A percentile compares a stretch with the other conserved stretches of the same genome.
phyloP scores from a whole-genome alignment of 2,888 invertebrate species.

The Halictus quadricinctus region DNA sequence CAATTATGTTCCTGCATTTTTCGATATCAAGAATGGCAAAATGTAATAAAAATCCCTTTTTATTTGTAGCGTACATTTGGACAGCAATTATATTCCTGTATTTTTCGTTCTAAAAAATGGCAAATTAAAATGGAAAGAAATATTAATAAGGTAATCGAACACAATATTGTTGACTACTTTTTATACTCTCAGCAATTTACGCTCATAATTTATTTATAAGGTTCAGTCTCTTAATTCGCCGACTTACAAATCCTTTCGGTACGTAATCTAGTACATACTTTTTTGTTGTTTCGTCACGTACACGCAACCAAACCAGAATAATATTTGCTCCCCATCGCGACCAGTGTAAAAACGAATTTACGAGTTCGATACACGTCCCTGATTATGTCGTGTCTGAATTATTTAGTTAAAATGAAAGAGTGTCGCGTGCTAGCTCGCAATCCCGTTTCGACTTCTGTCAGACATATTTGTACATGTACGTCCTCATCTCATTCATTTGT shows the following conservation, averaged over 20 bases:
- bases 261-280: neutral
- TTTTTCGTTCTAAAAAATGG: neutral
- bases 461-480: constrained; percentile 29
- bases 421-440: constrained; percentile 48
- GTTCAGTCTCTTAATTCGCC: neutral
- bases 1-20: neutral
- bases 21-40: neutral
- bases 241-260: neutral
- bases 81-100: neutral
- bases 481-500: constrained; percentile 49
- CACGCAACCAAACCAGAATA: constrained; percentile 29
- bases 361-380: constrained; percentile 50
- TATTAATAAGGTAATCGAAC: neutral
- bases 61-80: neutral
- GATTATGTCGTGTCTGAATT: constrained; percentile 45
- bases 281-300: constrained; percentile 1
- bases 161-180: neutral
- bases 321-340: constrained; percentile 8
- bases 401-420: constrained; percentile 53
- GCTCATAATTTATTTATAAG: neutral
- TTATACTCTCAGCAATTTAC: neutral
- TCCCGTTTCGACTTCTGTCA: constrained; percentile 43
- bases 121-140: neutral
- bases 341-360: constrained; percentile 55
- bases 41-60: neutral